phyloP scores from a whole-genome alignment of 2,888 invertebrate genomes.

The Leptinotarsa juncta region DNA sequence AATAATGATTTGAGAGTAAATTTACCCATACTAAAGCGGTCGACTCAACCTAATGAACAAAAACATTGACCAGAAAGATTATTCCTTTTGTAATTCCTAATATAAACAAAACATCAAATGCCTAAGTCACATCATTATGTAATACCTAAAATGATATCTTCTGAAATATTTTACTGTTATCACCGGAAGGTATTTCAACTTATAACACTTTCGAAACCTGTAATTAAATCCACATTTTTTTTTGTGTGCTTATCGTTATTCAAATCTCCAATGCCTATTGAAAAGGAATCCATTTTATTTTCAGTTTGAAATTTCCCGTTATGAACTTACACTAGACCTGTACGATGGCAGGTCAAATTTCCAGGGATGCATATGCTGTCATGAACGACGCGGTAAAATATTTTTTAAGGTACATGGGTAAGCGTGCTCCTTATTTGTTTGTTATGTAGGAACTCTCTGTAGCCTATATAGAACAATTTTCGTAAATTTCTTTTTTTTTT shows the following conservation, averaged over 20 bases:
- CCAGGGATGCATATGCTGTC: slow-evolving; percentile 1
- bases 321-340: slow-evolving; percentile 53
- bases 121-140: not conserved
- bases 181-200: not conserved
- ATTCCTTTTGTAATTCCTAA: no score
- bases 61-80: no score
- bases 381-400: slow-evolving; percentile 9
- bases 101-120: no score
- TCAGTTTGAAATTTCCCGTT: slow-evolving; percentile 53
- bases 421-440: not conserved
- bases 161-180: not conserved
- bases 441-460: not conserved
- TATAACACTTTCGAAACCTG: not conserved
- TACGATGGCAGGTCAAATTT: slow-evolving; percentile 23
- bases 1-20: no score
- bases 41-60: no score
- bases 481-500: no score
- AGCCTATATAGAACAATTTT: no score
- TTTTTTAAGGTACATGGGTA: slow-evolving; percentile 9
- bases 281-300: slow-evolving; percentile 63
- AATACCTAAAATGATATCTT: not conserved
- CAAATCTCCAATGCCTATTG: slow-evolving; percentile 41
- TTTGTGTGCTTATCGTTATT: not conserved
- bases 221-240: not conserved
- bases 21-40: no score